Evolutionary conservation across 2,113 vertebrate genomes (phyloP).

Genomic region (Elachura formosa): DNA sequence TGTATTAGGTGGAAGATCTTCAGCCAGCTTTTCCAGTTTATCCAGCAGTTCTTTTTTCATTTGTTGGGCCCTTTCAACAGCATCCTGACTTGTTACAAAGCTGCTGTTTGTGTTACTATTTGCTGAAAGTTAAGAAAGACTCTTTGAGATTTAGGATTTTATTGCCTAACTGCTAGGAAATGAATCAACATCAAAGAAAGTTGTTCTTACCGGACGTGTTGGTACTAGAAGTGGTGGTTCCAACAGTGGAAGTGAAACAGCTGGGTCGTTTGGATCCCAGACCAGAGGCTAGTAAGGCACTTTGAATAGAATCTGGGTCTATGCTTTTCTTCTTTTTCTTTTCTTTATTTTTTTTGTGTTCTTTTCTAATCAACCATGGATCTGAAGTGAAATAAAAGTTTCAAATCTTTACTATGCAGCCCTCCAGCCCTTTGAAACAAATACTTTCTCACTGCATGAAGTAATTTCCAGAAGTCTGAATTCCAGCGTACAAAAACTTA

Average conservation of each 20-base stretch:
- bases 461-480: not conserved
- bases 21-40: conserved; percentile 86
- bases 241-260: conserved; percentile 81
- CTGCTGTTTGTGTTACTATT: conserved; percentile 81
- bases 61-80: conserved; percentile 92
- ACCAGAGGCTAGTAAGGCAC: conserved; percentile 98
- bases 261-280: conserved; percentile 89
- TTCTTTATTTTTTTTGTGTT: conserved; percentile 91
- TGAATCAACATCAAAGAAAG: not conserved
- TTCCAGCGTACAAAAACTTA: not conserved
- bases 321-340: conserved; percentile 92
- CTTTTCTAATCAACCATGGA: conserved; percentile 96
- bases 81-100: conserved; percentile 92
- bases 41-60: conserved; percentile 94
- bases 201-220: conserved; percentile 64
- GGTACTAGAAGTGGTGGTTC: conserved; percentile 71
- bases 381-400: conserved; percentile 68
- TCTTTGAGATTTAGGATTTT: not conserved
- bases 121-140: conserved; percentile 60
- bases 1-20: conserved; percentile 92
- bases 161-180: not conserved
- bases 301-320: conserved; percentile 98
- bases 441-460: not conserved
- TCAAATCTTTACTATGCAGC: not conserved
- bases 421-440: not conserved